These are phyloP conservation scores for Acromyrmex echinatior DNA, from an alignment of 1,140 invertebrate species.

Conservation along the genomic window DNA sequence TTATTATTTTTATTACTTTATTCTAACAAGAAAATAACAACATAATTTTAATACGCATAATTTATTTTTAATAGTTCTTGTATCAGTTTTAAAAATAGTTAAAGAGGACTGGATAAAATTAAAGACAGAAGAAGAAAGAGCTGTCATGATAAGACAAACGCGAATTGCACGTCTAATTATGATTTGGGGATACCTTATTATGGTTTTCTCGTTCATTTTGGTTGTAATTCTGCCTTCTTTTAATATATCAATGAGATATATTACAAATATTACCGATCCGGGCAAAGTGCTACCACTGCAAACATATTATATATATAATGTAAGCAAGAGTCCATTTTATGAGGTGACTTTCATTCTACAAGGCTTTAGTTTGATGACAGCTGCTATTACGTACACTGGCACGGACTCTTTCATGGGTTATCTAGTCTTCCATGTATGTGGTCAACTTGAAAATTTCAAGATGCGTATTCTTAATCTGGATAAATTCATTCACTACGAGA, in stretches of 20 bases:
- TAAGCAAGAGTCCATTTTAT: conserved; percentile 23
- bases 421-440: conserved; percentile 27
- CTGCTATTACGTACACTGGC: background rate
- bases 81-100: conserved; percentile 33
- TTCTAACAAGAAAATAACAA: background rate
- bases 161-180: background rate
- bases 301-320: conserved; percentile 27
- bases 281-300: background rate
- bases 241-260: background rate
- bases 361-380: background rate
- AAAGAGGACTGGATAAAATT: conserved; percentile 41
- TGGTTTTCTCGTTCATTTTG: background rate
- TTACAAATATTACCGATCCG: conserved; percentile 4
- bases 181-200: background rate
- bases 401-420: conserved; percentile 29
- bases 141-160: conserved; percentile 5
- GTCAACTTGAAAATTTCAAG: conserved; percentile 39
- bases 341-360: conserved; percentile 25
- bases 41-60: background rate
- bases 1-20: background rate
- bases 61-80: conserved; percentile 10
- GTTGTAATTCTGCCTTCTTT: conserved; percentile 5
- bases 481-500: background rate
- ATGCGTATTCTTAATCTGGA: conserved; percentile 1
- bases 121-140: conserved; percentile 24